Conservation (phyloP, 2,888 invertebrate species). For the Anorthoa munda region DNA sequence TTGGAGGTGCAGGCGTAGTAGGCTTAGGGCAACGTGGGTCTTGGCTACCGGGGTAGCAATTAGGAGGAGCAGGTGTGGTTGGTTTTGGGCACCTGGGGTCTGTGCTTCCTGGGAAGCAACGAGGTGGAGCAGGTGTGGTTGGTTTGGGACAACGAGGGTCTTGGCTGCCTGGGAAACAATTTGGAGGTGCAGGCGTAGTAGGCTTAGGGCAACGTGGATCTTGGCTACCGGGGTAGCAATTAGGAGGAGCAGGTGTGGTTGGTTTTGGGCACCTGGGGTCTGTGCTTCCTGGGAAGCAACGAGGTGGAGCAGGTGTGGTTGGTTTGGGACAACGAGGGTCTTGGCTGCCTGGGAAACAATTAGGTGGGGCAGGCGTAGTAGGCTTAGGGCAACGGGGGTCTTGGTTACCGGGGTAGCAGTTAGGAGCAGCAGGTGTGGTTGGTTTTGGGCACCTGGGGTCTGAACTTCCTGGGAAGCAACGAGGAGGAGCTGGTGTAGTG, state of each 20-base stretch:
- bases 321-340: conserved; percentile 74
- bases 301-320: conserved; percentile 68
- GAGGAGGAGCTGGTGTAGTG: conserved; percentile 64
- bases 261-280: conserved; percentile 68
- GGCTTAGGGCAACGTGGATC: conserved; percentile 53
- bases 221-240: not conserved
- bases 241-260: conserved; percentile 11
- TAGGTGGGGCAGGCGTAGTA: conserved; percentile 62
- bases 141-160: conserved; percentile 1
- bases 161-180: conserved; percentile 65
- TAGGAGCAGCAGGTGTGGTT: conserved; percentile 53
- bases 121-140: not conserved
- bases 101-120: conserved; percentile 58
- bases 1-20: not conserved
- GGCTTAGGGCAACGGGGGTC: conserved; percentile 66
- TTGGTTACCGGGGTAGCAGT: conserved; percentile 53
- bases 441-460: conserved; percentile 68
- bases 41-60: not conserved
- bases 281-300: conserved; percentile 64
- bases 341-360: conserved; percentile 65
- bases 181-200: conserved; percentile 48
- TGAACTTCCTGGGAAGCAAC: conserved; percentile 38
- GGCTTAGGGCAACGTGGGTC: not conserved
- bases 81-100: conserved; percentile 70
- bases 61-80: conserved; percentile 42